Base-by-base conservation (phyloP, 2,888 invertebrate genomes). In the Thera obeliscata region DNA sequence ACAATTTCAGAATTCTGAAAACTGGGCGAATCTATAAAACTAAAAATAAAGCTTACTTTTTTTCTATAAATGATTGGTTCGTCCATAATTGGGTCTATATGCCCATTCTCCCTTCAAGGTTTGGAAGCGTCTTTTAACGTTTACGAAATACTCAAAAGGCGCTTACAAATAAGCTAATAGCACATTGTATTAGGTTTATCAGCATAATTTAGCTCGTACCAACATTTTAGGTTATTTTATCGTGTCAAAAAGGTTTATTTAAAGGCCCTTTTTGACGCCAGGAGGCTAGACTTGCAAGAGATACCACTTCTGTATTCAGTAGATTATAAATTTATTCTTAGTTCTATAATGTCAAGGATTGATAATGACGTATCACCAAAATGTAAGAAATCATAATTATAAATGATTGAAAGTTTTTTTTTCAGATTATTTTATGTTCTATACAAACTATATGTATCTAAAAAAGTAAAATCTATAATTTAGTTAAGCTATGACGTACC, bases 101-200 rank as follows among this genome's bases (percentile, higher is more conserved):
- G 43, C 43, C 43, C 43, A 46, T 46, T 46, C 4, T 38, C 38
- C 38, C 12, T 22, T 50, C 12, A 8, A 9, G 8, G 8, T 61
- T 67, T 67, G 64, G 11, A 38, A 67, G 61, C 60, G 52, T 61
- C 41, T 67, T 67, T 67, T 64, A 64, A 67, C 50, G 11, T 5
- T n/a, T 5, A 9, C 1, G 4, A 54, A n/a, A 33, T 7, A 56
- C 49, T 66, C 57, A 64, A 68, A 68, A 68, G 55, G 61, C 61
- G 54, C 54, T 68, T 61, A 35, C 61, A 58, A 68, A 67, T 56
- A 46, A 22, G 0, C 2, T 9, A 46, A 9, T 46, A 9, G 3
- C 9, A 9, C 9, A 22, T 46, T 46, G 9, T 41, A 41, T 7
- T 41, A 22, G 22, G 1, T 22, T 0, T 41, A 41, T 0, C 41